phyloP scores from a whole-genome alignment of 92 coral and sea anemone genomes.

The Epizoanthus ramosus region DNA sequence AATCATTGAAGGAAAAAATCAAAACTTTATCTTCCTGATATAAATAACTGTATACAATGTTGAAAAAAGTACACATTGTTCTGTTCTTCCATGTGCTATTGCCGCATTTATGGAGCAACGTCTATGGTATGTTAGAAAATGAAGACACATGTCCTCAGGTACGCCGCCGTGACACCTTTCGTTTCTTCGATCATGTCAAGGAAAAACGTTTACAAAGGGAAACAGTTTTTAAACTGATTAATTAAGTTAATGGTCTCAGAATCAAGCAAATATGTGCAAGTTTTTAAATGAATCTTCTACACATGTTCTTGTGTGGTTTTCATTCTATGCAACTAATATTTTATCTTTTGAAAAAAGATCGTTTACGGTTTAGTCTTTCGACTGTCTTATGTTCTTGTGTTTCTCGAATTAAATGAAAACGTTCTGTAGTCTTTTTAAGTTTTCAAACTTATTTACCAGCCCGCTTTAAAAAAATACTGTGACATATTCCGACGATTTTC shows the following conservation, averaged over 20 bases:
- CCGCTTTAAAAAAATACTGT: background rate
- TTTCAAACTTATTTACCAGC: background rate
- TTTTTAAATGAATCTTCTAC: no score
- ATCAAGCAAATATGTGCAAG: no score
- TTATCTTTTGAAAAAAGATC: no score
- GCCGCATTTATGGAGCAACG: background rate
- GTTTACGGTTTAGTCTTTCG: no score
- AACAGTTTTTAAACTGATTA: background rate
- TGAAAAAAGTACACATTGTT: background rate
- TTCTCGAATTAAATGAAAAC: no score
- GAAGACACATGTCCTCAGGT: conserved; percentile 25
- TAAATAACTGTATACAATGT: background rate
- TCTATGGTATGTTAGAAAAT: background rate
- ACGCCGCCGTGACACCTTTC: background rate
- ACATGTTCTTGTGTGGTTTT: no score
- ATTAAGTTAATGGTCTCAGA: no score
- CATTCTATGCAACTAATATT: no score
- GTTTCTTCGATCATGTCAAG: background rate
- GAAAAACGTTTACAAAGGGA: background rate
- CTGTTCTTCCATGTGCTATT: background rate
- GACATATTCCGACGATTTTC: background rate
- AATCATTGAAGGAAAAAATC: background rate
- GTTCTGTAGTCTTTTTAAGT: no score
- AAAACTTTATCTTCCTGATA: conserved; percentile 2
- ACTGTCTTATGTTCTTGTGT: no score